A percentile compares a stretch with the other conserved stretches of the same genome.
Conservation (phyloP, 64 coral and sea anemone species). For the Stylophora pistillata region DNA sequence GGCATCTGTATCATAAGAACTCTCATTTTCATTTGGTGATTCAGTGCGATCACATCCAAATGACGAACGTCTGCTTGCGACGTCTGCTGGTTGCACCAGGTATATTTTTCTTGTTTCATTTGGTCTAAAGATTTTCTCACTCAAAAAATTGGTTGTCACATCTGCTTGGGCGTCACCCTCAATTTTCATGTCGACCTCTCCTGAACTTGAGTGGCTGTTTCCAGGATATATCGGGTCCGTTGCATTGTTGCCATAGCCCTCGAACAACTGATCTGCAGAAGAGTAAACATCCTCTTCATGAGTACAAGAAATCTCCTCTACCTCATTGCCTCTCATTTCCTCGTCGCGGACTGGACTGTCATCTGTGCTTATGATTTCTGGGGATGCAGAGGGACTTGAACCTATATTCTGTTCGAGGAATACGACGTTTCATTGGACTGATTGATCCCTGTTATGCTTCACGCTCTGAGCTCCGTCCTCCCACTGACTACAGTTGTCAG, state of each 20-base stretch:
- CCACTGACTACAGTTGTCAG: not conserved
- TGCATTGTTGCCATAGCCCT: not conserved
- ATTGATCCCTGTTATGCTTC: not conserved
- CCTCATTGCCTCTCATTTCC: not conserved
- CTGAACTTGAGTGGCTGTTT: not conserved
- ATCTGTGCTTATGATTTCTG: not conserved
- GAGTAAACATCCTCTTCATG: not conserved
- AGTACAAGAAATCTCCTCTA: not conserved
- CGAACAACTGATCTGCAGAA: not conserved
- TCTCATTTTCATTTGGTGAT: too few species aligned
- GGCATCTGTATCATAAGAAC: too few species aligned
- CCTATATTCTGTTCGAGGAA: not conserved
- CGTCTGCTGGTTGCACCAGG: not conserved
- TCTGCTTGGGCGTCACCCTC: not conserved
- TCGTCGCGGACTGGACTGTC: not conserved
- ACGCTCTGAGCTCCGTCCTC: not conserved
- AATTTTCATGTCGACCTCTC: not conserved
- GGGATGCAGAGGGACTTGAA: not conserved
- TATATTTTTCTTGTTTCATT: not conserved
- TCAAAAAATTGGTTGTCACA: not conserved
- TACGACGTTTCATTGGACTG: not conserved
- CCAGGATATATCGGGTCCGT: not conserved
- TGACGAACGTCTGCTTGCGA: not conserved
- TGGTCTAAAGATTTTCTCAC: not conserved
- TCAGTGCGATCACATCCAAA: too few species aligned